Evolutionary conservation across 2,113 vertebrate genomes (phyloP), one percentile per base, ranked within the genome.

Genomic region (Eclectus roratus): DNA sequence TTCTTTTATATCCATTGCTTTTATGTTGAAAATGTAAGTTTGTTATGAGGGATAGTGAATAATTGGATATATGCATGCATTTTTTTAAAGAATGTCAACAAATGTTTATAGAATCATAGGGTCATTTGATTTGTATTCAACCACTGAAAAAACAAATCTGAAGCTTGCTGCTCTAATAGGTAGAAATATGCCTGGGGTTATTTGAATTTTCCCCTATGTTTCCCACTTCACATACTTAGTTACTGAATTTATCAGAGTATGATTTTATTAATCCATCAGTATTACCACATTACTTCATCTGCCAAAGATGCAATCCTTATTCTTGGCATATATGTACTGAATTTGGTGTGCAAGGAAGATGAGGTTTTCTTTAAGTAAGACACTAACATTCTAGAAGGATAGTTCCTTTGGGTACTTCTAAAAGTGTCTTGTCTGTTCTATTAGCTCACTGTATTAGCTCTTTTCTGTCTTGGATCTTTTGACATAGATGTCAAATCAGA

Each of bases 331-430:
- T 72, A 37, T 56, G 68, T 90, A 74, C 84, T 86, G 81, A 80
- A 60, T 61, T 78, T 27, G 55, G 72, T 91, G 82, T 90, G 58
- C 81, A 81, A 79, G 91, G 41, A 96, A 95, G 89, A 92, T 80
- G 92, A 93, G 43, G 43, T 85, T 81, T 88, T 71, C 94, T 92
- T 95, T 69, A 91, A 85, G 88, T n/a, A 70, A 61, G 60, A 31
- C 28, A 58, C 71, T 76, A 58, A 7, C 66, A 61, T 78, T 95
- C 68, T 52, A 65, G 69, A 74, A 50, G 78, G 77, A 63, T 87
- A 41, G 91, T 89, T 96, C 76, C 85, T 85, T 8, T 82, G 85
- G 58, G 64, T 85, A 11, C 69, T 86, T 44, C 74, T 78, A 33
- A 49, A 93, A 93, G 66, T 84, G 44, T 66, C 73, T 88, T 91